A percentile compares a stretch with the other conserved stretches of the same genome.
Conservation (phyloP, 2,888 invertebrate genomes). For the Morinoia aosen region DNA sequence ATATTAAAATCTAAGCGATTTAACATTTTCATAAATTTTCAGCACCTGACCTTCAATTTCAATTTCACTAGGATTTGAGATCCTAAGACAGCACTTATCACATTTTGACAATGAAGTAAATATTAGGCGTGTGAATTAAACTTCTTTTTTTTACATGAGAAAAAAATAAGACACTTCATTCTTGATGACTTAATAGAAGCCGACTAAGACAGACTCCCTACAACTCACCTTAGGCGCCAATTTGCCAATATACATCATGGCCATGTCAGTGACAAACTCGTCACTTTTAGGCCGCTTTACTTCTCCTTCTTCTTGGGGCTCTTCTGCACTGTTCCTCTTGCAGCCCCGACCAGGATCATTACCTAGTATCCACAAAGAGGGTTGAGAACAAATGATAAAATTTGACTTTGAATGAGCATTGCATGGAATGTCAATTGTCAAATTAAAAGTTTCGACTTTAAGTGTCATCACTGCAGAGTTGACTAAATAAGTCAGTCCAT, state of each 20-base stretch:
- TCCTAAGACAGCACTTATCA: too few species aligned
- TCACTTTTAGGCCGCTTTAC: constrained; percentile 26
- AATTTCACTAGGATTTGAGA: too few species aligned
- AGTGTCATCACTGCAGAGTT: not conserved
- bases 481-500: not conserved
- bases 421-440: not conserved
- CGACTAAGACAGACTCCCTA: not conserved
- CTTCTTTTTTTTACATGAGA: too few species aligned
- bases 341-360: not conserved
- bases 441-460: not conserved
- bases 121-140: too few species aligned
- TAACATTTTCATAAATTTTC: too few species aligned
- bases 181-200: too few species aligned
- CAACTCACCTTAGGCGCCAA: constrained; percentile 62
- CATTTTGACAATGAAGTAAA: too few species aligned
- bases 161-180: too few species aligned
- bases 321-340: not conserved
- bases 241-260: constrained; percentile 65
- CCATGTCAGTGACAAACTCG: constrained; percentile 56
- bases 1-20: too few species aligned
- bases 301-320: not conserved
- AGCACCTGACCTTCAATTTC: too few species aligned
- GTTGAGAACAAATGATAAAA: not conserved
- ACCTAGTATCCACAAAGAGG: not conserved
- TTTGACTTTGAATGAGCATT: not conserved